Percentiles rank a stretch among this genome's conserved stretches.
These are phyloP conservation scores for Mechanitis messenoides DNA, from an alignment of 2,888 invertebrate species.

Conservation along the genomic window DNA sequence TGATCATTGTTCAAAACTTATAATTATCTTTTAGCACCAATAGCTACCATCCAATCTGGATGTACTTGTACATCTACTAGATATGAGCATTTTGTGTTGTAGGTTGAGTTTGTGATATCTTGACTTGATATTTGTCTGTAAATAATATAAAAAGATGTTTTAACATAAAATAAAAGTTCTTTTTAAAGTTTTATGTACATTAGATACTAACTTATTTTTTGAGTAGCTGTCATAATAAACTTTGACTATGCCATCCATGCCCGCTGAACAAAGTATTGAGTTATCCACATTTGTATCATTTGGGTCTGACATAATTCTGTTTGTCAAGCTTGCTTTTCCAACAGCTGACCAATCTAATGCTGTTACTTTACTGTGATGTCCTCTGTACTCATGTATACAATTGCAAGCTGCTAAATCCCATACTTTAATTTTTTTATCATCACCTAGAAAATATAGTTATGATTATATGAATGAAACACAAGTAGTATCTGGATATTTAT, in stretches of 20 bases:
- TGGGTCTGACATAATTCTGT: constrained; percentile 48
- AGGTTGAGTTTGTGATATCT: constrained; percentile 62
- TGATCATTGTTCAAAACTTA: constrained; percentile 10
- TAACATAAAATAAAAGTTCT: neutral
- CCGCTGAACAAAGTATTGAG: constrained; percentile 80
- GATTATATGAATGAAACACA: neutral
- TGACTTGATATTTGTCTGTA: constrained; percentile 61
- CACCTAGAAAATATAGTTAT: constrained; percentile 60
- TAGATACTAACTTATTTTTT: constrained; percentile 59
- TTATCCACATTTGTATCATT: constrained; percentile 50
- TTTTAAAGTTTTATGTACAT: neutral
- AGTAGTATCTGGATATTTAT: neutral
- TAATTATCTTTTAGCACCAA: constrained; percentile 62
- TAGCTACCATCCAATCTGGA: constrained; percentile 71
- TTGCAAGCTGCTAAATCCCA: constrained; percentile 84
- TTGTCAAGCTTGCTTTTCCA: constrained; percentile 57
- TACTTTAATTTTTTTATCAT: constrained; percentile 81
- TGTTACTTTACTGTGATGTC: constrained; percentile 79
- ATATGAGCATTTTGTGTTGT: constrained; percentile 70
- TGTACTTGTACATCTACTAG: constrained; percentile 70
- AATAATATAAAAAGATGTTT: constrained; percentile 21
- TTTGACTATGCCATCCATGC: constrained; percentile 79
- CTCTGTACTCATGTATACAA: constrained; percentile 79
- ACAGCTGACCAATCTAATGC: constrained; percentile 78
- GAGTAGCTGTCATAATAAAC: constrained; percentile 79